A percentile compares a stretch with the other conserved stretches of the same genome.
Evolutionary conservation across 2,797 vertebrate species (phyloP).

Genomic region (Cygnus olor): DNA sequence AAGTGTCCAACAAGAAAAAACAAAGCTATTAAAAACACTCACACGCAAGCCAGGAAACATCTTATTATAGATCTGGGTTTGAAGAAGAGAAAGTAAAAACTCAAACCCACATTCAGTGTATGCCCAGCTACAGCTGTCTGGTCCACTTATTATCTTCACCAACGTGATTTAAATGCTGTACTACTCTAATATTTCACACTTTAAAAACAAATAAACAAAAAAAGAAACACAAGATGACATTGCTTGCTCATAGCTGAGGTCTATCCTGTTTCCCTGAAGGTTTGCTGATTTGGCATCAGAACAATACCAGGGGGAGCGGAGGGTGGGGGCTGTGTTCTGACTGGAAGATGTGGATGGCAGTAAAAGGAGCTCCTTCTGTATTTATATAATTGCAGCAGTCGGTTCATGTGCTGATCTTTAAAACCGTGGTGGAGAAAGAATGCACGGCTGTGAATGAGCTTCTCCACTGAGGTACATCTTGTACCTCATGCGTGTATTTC

Average conservation of each 20-base stretch:
- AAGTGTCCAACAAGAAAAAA: constrained; percentile 31
- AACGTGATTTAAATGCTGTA: background rate
- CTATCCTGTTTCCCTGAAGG: constrained; percentile 53
- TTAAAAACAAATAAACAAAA: background rate
- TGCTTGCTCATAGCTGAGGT: constrained; percentile 30
- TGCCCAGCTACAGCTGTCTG: constrained; percentile 60
- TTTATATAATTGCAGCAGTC: background rate
- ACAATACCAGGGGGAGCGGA: background rate
- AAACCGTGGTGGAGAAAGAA: background rate
- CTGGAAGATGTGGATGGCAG: constrained; percentile 10
- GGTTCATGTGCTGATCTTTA: background rate
- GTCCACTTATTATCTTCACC: constrained; percentile 45
- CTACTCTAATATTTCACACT: constrained; percentile 10
- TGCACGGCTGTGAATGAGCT: background rate
- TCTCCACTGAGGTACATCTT: background rate
- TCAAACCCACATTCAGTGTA: constrained; percentile 44
- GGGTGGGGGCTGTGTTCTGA: background rate
- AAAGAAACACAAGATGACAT: background rate
- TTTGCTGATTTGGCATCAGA: constrained; percentile 57
- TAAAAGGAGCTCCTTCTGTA: background rate
- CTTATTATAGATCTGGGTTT: constrained; percentile 67
- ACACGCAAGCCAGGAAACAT: constrained; percentile 55
- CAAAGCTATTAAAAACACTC: constrained; percentile 58
- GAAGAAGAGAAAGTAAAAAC: constrained; percentile 67
- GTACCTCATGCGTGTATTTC: background rate